Conservation (phyloP, 2,888 invertebrate species). For the Meliscaeva auricollis region DNA sequence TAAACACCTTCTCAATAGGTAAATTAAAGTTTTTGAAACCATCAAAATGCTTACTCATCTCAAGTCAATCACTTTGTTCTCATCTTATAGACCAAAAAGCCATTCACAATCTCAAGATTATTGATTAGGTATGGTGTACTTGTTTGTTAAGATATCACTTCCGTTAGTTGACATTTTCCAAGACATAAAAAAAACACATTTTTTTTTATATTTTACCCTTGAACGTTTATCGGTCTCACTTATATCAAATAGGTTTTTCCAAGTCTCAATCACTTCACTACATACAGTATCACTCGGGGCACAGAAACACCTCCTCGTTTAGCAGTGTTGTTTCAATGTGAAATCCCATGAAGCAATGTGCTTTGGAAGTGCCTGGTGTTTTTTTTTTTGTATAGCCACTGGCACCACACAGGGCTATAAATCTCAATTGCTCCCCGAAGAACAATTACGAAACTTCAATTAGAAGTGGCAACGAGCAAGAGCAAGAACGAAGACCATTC, state of each 20-base stretch:
- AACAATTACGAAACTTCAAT: constrained; percentile 78
- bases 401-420: constrained; percentile 68
- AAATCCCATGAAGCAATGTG: constrained; percentile 48
- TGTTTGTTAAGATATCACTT: constrained; percentile 17
- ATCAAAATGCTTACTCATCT: background rate
- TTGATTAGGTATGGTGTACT: constrained; percentile 17
- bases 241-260: constrained; percentile 41
- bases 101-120: constrained; percentile 9
- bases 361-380: constrained; percentile 4
- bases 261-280: constrained; percentile 38
- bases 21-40: background rate
- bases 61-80: background rate
- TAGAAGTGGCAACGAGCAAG: constrained; percentile 73
- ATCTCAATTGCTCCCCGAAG: constrained; percentile 77
- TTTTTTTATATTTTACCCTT: background rate
- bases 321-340: constrained; percentile 24
- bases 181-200: background rate
- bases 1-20: too few species aligned
- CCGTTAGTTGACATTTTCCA: constrained; percentile 29
- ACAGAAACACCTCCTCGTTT: constrained; percentile 43
- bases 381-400: constrained; percentile 33
- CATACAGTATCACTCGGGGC: constrained; percentile 44
- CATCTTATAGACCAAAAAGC: background rate
- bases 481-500: constrained; percentile 5
- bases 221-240: constrained; percentile 55